phyloP scores from a whole-genome alignment of 2,113 vertebrate genomes.

The Tichodroma muraria region DNA sequence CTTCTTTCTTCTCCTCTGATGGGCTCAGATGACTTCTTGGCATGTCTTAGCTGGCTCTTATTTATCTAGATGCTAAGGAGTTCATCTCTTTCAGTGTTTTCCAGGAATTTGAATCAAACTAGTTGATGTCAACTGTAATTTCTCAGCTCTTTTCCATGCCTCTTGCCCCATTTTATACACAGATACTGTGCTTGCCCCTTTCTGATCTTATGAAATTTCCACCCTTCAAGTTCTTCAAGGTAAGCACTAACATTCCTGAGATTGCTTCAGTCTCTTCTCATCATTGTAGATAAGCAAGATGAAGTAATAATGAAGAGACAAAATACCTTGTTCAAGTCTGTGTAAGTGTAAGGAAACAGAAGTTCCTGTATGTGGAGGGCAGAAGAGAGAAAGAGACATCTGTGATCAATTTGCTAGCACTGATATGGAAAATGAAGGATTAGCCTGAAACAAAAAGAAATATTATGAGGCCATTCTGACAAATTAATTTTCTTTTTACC shows the following conservation, averaged over 20 bases:
- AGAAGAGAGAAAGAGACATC: not conserved
- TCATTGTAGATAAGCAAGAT: not conserved
- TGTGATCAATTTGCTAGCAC: not conserved
- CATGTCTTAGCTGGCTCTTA: not conserved
- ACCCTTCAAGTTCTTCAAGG: conserved; percentile 24
- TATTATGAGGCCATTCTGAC: not conserved
- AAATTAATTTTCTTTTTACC: not conserved
- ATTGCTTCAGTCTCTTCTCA: conserved; percentile 13
- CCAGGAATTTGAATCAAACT: not conserved
- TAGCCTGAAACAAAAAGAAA: not conserved
- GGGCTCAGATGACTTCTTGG: not conserved
- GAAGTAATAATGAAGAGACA: conserved; percentile 23
- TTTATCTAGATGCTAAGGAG: not conserved
- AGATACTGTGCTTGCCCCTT: not conserved
- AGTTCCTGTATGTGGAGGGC: not conserved
- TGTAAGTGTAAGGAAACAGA: not conserved
- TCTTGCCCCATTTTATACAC: not conserved
- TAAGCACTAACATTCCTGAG: conserved; percentile 22
- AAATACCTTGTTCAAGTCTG: not conserved
- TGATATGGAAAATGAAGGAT: not conserved
- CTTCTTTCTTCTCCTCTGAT: not conserved
- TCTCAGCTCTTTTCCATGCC: not conserved
- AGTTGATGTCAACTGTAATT: not conserved
- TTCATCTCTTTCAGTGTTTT: not conserved
- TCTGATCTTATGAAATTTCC: conserved; percentile 19